Conservation (phyloP, 2,888 invertebrate species). For the Melanostoma mellinum region DNA sequence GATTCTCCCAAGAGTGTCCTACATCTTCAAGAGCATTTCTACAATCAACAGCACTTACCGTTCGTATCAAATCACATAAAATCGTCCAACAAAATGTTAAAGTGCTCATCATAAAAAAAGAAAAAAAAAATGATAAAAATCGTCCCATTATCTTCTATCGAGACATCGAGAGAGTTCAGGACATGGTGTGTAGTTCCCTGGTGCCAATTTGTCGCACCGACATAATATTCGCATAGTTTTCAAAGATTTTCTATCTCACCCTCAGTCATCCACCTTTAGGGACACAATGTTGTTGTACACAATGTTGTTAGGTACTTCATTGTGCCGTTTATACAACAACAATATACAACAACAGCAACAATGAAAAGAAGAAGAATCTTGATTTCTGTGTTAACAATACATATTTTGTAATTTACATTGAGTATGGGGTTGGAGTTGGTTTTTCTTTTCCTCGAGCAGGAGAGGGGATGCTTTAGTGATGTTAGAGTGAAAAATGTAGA, state of each 20-base stretch:
- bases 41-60: constrained; percentile 73
- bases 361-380: constrained; percentile 39
- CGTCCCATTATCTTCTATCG: constrained; percentile 35
- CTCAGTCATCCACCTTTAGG: background rate
- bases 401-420: constrained; percentile 53
- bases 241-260: background rate
- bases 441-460: background rate
- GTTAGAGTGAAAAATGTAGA: too few species aligned
- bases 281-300: background rate
- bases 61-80: constrained; percentile 58
- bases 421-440: constrained; percentile 15
- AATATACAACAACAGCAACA: background rate
- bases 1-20: background rate
- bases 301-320: background rate
- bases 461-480: too few species aligned
- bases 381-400: constrained; percentile 55
- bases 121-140: constrained; percentile 1
- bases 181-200: constrained; percentile 44
- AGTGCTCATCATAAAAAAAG: constrained; percentile 50
- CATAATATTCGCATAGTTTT: constrained; percentile 37
- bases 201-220: constrained; percentile 65
- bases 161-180: constrained; percentile 6
- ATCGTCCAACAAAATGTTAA: constrained; percentile 45
- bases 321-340: background rate
- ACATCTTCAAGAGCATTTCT: constrained; percentile 2